phyloP scores from a whole-genome alignment of 2,888 invertebrate genomes.

The Stenchaetothrips biformis region DNA sequence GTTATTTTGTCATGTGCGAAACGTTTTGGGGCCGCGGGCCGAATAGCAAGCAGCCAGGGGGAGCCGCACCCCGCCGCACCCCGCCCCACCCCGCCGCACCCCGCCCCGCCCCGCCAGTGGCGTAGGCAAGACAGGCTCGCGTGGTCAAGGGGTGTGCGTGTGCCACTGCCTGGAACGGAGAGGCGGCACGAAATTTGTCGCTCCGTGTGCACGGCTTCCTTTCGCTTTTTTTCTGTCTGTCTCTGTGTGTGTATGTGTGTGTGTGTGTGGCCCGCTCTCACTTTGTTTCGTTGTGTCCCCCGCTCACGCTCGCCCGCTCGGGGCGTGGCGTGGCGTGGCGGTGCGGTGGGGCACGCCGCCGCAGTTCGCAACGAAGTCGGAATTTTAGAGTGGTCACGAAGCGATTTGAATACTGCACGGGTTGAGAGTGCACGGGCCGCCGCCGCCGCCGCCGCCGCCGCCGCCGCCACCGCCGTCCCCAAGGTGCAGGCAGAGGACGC shows the following conservation, averaged over 20 bases:
- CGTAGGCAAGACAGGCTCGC: too few relatives aligned
- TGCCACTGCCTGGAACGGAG: too few relatives aligned
- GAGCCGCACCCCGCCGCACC: too few relatives aligned
- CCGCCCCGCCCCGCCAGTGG: background rate
- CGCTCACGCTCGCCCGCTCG: background rate
- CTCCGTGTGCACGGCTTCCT: background rate
- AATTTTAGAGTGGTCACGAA: conserved; percentile 23
- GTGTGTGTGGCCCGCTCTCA: background rate
- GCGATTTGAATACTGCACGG: conserved; percentile 23
- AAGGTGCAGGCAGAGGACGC: too few relatives aligned
- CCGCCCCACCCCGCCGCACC: too few relatives aligned
- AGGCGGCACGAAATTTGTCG: background rate
- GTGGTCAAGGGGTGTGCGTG: background rate
- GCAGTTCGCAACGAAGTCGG: conserved; percentile 6
- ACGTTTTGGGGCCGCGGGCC: conserved; percentile 12
- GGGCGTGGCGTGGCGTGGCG: background rate
- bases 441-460: background rate
- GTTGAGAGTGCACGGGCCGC: background rate
- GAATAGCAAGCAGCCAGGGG: background rate
- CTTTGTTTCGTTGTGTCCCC: background rate
- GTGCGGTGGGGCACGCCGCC: background rate
- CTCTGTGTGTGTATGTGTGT: background rate
- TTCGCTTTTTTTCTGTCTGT: background rate
- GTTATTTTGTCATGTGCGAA: conserved; percentile 25
- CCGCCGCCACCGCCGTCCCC: too few relatives aligned